Evolutionary conservation across 2,113 vertebrate genomes (phyloP), one percentile per base, ranked within the genome.

Genomic region (Aptenodytes forsteri): DNA sequence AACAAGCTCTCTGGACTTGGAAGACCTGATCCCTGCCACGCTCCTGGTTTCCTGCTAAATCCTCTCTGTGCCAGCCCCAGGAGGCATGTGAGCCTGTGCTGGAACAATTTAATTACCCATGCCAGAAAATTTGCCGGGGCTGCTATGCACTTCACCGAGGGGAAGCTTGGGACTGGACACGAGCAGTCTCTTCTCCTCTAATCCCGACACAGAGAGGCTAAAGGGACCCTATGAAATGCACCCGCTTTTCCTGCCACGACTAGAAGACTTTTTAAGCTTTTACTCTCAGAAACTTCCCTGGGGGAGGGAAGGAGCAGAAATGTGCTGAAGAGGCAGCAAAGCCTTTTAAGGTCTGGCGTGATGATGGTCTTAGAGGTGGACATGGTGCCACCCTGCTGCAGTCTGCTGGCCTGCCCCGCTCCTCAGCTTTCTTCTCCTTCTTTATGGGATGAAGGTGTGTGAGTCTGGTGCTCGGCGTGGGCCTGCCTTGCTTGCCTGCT

Each of bases 381-480:
- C 7, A 6, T 4, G 10, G 29, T 16, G 40, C 30, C 25, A 50
- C 12, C 25, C 8, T 6, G 4, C 27, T 72, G 64, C 30, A 59
- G 15, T 7, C 30, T 58, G 34, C 66, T 80, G 71, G 16, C 44
- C 46, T 77, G 69, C 27, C 17, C 40, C 3, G 6, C 65, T 73
- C 44, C 55, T 75, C 85, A 85, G 40, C 69, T n/a, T 25, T 38
- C 20, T 52, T 42, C n/a, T 65, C 50, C 10, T 11, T 73, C 14
- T 21, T 11, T 26, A 17, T 15, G 81, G 42, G 25, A 7, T 13
- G 42, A 21, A 5, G 5, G 0, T 17, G 61, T 21, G 36, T 27
- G 34, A 12, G 34, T 10, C 16, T 1, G 3, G 34, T 30, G 52
- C 76, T 50, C 0, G 0, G 8, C 1, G 0, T 7, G 34, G 71